phyloP scores from a whole-genome alignment of 1,140 invertebrate species.

The Eumaeus atala region DNA sequence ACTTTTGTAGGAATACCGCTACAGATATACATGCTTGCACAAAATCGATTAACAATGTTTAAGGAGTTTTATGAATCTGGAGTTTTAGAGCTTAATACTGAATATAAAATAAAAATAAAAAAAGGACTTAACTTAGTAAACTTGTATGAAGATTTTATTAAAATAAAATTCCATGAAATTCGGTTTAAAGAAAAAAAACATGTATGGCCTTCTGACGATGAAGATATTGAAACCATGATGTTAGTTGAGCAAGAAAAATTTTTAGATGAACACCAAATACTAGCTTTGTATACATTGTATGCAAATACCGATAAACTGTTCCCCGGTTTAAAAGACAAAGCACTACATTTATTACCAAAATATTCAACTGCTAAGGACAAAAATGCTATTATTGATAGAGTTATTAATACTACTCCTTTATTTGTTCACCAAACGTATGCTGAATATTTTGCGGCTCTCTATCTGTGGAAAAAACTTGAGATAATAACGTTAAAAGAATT shows the following conservation, averaged over 20 bases:
- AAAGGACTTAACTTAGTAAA: slow-evolving; percentile 6
- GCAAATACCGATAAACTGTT: background rate
- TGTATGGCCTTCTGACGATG: background rate
- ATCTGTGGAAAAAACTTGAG: slow-evolving; percentile 13
- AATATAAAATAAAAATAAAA: slow-evolving; percentile 12
- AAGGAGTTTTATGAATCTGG: slow-evolving; percentile 13
- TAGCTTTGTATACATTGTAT: slow-evolving; percentile 9
- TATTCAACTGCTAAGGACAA: slow-evolving; percentile 1
- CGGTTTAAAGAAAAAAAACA: slow-evolving; percentile 15
- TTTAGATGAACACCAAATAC: slow-evolving; percentile 11
- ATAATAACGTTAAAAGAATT: slow-evolving; percentile 4
- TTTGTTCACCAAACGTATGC: slow-evolving; percentile 11
- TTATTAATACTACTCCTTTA: slow-evolving; percentile 6
- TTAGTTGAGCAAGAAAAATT: slow-evolving; percentile 1
- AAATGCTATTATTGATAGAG: slow-evolving; percentile 4
- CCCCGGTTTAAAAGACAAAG: background rate
- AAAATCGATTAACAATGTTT: slow-evolving; percentile 8
- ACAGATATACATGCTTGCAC: slow-evolving; percentile 14
- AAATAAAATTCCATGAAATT: slow-evolving; percentile 14
- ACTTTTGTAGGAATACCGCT: slow-evolving; percentile 15
- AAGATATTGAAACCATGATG: slow-evolving; percentile 8
- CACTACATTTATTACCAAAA: background rate
- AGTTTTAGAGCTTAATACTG: background rate
- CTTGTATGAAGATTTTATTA: slow-evolving; percentile 14
- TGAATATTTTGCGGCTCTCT: slow-evolving; percentile 13